Percentiles rank a stretch among this genome's conserved stretches.
Conservation (phyloP, 2,888 invertebrate species). For the Drosophila lutescens region DNA sequence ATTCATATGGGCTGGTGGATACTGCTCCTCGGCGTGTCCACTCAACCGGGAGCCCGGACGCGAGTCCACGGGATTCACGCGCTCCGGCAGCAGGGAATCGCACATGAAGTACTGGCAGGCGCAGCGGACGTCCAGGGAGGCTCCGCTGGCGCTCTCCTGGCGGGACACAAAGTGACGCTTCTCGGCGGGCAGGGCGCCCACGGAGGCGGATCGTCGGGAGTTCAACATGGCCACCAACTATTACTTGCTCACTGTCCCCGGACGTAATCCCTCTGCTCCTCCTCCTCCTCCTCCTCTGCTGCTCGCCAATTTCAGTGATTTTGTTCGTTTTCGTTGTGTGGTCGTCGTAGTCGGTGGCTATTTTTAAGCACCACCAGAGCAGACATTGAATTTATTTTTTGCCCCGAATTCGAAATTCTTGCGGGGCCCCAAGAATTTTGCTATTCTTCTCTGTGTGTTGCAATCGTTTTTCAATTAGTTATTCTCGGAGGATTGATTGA, state of each 20-base stretch:
- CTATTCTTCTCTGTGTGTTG: conserved; percentile 36
- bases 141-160: conserved; percentile 89
- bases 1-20: conserved; percentile 40
- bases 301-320: conserved; percentile 43
- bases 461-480: conserved; percentile 13
- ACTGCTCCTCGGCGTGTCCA: conserved; percentile 82
- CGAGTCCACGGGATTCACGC: conserved; percentile 88
- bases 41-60: conserved; percentile 87
- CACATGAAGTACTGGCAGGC: conserved; percentile 94
- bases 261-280: conserved; percentile 53
- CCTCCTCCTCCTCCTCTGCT: conserved; percentile 25
- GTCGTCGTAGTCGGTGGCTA: conserved; percentile 62
- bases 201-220: conserved; percentile 88
- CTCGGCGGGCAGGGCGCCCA: conserved; percentile 87
- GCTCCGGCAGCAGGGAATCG: conserved; percentile 91
- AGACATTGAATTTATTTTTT: conserved; percentile 76
- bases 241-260: conserved; percentile 66
- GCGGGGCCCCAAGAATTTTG: conserved; percentile 39
- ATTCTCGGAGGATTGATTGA: not conserved
- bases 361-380: conserved; percentile 77
- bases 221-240: conserved; percentile 64
- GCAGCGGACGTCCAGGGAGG: conserved; percentile 92
- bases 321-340: conserved; percentile 65
- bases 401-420: conserved; percentile 55
- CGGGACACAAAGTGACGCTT: conserved; percentile 89